Base-by-base conservation (phyloP, 2,797 vertebrate genomes). In the Karalla daura region DNA sequence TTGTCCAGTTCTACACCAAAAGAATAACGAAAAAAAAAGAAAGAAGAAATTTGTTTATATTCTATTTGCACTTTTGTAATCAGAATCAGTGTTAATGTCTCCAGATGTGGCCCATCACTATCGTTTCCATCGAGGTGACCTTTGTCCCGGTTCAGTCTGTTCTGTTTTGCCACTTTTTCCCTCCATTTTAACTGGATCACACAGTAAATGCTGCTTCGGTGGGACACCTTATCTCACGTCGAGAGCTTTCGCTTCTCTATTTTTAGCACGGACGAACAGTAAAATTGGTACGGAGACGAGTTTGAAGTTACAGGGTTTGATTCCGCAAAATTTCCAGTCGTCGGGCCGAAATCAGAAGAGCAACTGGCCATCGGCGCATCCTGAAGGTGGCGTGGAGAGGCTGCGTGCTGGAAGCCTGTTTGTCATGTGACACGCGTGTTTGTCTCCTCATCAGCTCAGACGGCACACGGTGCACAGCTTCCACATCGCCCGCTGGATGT, bases 41-140 rank as follows among this genome's bases (percentile, higher is more conserved):
- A 24, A 32, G 13, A 69, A 68, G 30, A 55, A 45, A 32, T 65
- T 41, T 41, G 2, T 40, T 55, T 62, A 51, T 67, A 18, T 56
- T 44, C 25, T 46, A 37, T 70, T 73, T 66, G 63, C 35, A 64
- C 62, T 63, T 63, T 56, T 20, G 9, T 15, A 58, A 18, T 44
- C 7, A 47, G 4, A 46, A 49, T 44, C 18, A 47, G 3, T 24
- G 21, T 32, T 32, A 12, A 14, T 50, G 1, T 17, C 11, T 12
- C 36, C 20, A 13, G 43, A 32, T 41, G 39, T 47, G 5, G 41
- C 33, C 39, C 27, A 47, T 39, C 3, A 12, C 17, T 52, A 0
- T 28, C 45, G 21, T 60, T 69, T 37, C 30, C 44, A 30, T 18
- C 12, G 4, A 28, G 14, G 24, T 43, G 39, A 63, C 32, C 45